Base-by-base conservation (phyloP, 1,140 invertebrate species). In the Aphelenchoides avenae region DNA sequence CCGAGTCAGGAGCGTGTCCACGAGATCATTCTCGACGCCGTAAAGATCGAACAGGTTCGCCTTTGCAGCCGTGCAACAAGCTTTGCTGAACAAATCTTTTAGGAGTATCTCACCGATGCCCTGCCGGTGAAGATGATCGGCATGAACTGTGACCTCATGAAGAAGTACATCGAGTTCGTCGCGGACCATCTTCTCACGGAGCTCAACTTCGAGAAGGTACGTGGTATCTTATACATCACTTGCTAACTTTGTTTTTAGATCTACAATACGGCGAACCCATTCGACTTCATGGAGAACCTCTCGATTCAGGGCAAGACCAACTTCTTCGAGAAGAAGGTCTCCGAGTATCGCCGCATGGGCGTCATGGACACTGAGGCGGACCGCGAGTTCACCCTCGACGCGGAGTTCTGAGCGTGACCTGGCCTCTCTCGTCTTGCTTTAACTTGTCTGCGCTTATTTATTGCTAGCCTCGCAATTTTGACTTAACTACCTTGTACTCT, bases 261-360 rank as follows among this genome's bases (percentile, higher is more conserved):
- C 52, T 99, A 91, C 79, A 86, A 89, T 65, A 84, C 86, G 0
- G 86, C 87, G 71, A 98, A 99, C 82, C 95, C 95, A 13, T 99
- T 99, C 79, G 91, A 92, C 76, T 99, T 99, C 78, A 99, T 99
- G 95, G 91, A 95, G 71, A 86, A 94, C 57, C 97, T 99, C 64
- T 97, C 92, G 1, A 79, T 97, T 41, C 91, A 97, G 75, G 94
- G 94, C 2, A 99, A 99, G 75, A 98, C 95, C 0, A 99, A 99
- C 78, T 99, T 99, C 81, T 99, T 99, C 76, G 95, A 99, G 78
- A 96, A 95, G 76, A 87, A 90, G 81, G 95, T 99, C 13, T 92
- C 90, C 1, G 95, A 99, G 79, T 99, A 99, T 75, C 91, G 97
- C 77, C 95, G 94, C 64, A 87, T 86, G 80, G 92, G 91, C 40